Conservation (phyloP, 2,797 vertebrate species). For the Sebastes umbrosus region DNA sequence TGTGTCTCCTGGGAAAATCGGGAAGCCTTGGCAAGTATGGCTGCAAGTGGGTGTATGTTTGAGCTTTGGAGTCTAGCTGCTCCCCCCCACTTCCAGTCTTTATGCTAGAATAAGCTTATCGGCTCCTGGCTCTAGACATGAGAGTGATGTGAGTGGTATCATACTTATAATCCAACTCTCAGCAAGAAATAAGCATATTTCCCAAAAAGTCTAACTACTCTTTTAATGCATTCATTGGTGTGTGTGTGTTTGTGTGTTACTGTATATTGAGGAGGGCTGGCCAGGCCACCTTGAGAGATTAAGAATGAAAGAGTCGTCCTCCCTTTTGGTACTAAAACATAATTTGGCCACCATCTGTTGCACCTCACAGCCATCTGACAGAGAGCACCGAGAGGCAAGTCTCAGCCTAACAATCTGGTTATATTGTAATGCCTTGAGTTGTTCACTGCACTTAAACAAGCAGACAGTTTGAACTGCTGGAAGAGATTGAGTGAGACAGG, state of each 20-base stretch:
- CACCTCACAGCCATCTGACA: slow-evolving; percentile 39
- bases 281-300: slow-evolving; percentile 12
- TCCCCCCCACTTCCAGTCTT: neutral
- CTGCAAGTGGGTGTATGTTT: no score
- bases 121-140: neutral
- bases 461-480: slow-evolving; percentile 17
- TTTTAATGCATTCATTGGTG: neutral
- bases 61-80: neutral
- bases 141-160: neutral
- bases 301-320: slow-evolving; percentile 22
- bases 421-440: slow-evolving; percentile 14
- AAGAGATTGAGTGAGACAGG: neutral
- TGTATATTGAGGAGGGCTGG: neutral
- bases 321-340: slow-evolving; percentile 38
- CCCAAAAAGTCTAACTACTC: neutral
- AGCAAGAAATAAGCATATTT: neutral
- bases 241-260: neutral
- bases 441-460: slow-evolving; percentile 13
- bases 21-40: no score
- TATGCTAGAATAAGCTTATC: neutral
- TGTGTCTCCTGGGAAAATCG: no score
- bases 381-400: slow-evolving; percentile 27
- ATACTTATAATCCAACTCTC: neutral
- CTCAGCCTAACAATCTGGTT: slow-evolving; percentile 27
- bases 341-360: slow-evolving; percentile 53